These are phyloP conservation scores for Stegastes partitus DNA, from an alignment of 2,113 vertebrate species.

Conservation along the genomic window DNA sequence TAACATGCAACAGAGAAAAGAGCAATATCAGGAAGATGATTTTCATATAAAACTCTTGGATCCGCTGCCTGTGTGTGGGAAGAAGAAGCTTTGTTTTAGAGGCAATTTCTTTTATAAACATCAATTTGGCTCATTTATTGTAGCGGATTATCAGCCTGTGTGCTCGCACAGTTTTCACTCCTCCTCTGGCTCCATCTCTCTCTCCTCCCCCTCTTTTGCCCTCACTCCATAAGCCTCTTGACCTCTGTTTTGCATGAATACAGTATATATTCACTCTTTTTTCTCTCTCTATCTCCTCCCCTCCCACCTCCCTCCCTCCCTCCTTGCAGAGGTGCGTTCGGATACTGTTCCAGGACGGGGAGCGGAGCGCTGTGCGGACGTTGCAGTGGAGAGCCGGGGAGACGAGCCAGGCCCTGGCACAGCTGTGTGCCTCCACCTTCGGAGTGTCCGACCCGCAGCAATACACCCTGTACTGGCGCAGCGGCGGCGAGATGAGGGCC, in stretches of 20 bases:
- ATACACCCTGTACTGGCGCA: slow-evolving; percentile 86
- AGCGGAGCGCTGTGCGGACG: slow-evolving; percentile 81
- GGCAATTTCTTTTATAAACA: slow-evolving; percentile 41
- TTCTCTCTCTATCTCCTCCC: neutral
- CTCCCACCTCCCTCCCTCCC: neutral
- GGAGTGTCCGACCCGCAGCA: slow-evolving; percentile 83
- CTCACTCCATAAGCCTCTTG: slow-evolving; percentile 71
- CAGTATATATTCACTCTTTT: slow-evolving; percentile 36
- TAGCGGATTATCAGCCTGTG: slow-evolving; percentile 42
- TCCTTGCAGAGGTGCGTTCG: slow-evolving; percentile 84
- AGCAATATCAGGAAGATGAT: slow-evolving; percentile 28
- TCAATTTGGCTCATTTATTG: slow-evolving; percentile 41
- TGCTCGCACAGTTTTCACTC: slow-evolving; percentile 43
- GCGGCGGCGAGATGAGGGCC: slow-evolving; percentile 83
- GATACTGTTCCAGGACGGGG: slow-evolving; percentile 86
- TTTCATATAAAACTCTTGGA: slow-evolving; percentile 25
- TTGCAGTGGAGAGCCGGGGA: slow-evolving; percentile 85
- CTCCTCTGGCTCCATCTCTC: slow-evolving; percentile 56
- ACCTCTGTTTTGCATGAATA: slow-evolving; percentile 62
- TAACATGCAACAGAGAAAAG: slow-evolving; percentile 25
- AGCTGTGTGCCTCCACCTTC: slow-evolving; percentile 84
- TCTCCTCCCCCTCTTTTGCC: slow-evolving; percentile 68
- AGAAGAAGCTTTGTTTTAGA: slow-evolving; percentile 57
- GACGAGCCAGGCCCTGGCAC: slow-evolving; percentile 78
- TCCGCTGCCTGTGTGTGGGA: slow-evolving; percentile 59